A percentile compares a stretch with the other conserved stretches of the same genome.
Evolutionary conservation across 1,140 invertebrate species (phyloP).

Genomic region (Heliothis virescens): DNA sequence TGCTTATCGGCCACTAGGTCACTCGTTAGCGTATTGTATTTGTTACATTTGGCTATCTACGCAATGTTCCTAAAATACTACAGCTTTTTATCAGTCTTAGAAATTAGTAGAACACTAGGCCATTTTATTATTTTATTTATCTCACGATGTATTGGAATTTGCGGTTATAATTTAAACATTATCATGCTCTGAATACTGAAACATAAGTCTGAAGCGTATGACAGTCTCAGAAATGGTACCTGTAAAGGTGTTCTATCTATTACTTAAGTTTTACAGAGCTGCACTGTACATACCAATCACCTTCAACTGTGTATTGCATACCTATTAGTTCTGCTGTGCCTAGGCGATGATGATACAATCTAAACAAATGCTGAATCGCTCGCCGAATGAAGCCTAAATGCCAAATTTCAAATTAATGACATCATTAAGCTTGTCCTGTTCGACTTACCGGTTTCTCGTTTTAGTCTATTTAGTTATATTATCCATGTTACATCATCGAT

Average conservation of each 20-base stretch:
- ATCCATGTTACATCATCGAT: constrained; percentile 21
- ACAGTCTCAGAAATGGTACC: constrained; percentile 4
- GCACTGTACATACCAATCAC: constrained; percentile 8
- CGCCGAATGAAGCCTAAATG: constrained; percentile 6
- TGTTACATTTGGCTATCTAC: constrained; percentile 42
- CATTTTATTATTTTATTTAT: constrained; percentile 2
- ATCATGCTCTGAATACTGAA: no score
- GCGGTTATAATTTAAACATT: background rate
- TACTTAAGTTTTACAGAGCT: constrained; percentile 20
- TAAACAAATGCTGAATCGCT: constrained; percentile 1
- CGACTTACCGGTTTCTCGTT: constrained; percentile 11
- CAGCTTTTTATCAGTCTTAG: constrained; percentile 42
- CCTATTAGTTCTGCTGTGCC: constrained; percentile 11
- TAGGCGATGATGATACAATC: background rate
- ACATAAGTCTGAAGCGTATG: background rate
- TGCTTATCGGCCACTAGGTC: constrained; percentile 75
- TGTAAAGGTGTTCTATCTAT: constrained; percentile 6
- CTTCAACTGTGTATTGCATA: constrained; percentile 21
- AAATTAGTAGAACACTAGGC: constrained; percentile 16
- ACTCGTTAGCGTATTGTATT: constrained; percentile 56
- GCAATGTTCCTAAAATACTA: constrained; percentile 22
- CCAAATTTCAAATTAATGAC: constrained; percentile 29
- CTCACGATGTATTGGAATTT: constrained; percentile 1
- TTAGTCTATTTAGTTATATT: constrained; percentile 17
- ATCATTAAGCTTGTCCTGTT: constrained; percentile 34